These are phyloP conservation scores for Trinorchestia longiramus DNA, from an alignment of 1,140 invertebrate genomes.

Conservation along the genomic window DNA sequence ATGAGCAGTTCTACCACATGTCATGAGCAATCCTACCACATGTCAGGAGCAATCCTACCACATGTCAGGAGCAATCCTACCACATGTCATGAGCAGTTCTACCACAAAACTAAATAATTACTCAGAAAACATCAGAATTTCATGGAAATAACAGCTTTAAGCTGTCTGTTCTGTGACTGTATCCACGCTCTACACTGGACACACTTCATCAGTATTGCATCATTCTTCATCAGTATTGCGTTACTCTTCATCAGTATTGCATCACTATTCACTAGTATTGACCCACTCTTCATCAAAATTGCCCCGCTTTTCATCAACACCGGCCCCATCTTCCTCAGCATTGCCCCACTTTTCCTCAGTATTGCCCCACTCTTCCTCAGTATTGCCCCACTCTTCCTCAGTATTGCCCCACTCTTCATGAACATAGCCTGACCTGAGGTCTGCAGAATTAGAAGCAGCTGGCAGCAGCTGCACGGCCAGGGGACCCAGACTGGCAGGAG, in stretches of 20 bases:
- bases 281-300: not conserved
- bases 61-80: too few relatives aligned
- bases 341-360: not conserved
- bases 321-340: not conserved
- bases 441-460: not conserved
- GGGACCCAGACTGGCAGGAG: constrained; percentile 24
- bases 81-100: too few relatives aligned
- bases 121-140: too few relatives aligned
- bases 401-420: not conserved
- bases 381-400: not conserved
- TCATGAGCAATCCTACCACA: too few relatives aligned
- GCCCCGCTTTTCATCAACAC: too few relatives aligned
- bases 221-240: not conserved
- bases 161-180: too few relatives aligned
- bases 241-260: not conserved
- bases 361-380: not conserved
- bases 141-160: too few relatives aligned
- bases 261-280: not conserved
- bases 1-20: too few relatives aligned
- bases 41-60: too few relatives aligned
- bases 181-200: too few relatives aligned
- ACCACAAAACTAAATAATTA: too few relatives aligned
- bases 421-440: not conserved
- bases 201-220: too few relatives aligned
- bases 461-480: constrained; percentile 32